phyloP scores from a whole-genome alignment of 2,888 invertebrate genomes.

The Cremastinae sp. region DNA sequence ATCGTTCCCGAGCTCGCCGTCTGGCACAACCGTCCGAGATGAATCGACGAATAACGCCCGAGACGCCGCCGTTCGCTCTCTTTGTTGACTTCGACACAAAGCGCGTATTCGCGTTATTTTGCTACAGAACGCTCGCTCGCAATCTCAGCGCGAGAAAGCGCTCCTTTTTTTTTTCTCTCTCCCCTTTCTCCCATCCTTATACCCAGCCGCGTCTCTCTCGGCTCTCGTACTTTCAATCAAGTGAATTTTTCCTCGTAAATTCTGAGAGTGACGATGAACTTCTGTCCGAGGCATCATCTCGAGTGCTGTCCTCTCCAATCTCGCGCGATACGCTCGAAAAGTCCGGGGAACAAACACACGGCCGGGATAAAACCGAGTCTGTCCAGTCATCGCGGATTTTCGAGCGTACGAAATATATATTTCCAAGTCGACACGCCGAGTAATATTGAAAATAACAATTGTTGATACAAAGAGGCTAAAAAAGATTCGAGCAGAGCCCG shows the following conservation, averaged over 20 bases:
- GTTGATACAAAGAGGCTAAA: too few relatives aligned
- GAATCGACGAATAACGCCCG: too few relatives aligned
- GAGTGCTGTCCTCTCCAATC: constrained; percentile 39
- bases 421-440: too few relatives aligned
- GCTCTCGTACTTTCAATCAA: constrained; percentile 11
- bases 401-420: constrained; percentile 24
- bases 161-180: background rate
- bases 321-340: constrained; percentile 27
- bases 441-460: too few relatives aligned
- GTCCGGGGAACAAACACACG: constrained; percentile 31
- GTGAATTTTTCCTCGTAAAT: constrained; percentile 14
- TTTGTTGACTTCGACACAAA: background rate
- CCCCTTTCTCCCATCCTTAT: constrained; percentile 13
- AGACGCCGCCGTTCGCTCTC: background rate
- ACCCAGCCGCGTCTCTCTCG: constrained; percentile 15
- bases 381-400: constrained; percentile 39
- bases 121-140: background rate
- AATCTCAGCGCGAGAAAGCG: too few relatives aligned
- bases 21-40: too few relatives aligned
- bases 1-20: too few relatives aligned
- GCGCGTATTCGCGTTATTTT: background rate
- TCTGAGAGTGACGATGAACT: constrained; percentile 33
- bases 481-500: too few relatives aligned
- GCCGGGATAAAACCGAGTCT: constrained; percentile 11
- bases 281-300: constrained; percentile 32